Evolutionary conservation across 2,797 vertebrate species (phyloP), one percentile per base, ranked within the genome.

Genomic region (Spinus pinus): DNA sequence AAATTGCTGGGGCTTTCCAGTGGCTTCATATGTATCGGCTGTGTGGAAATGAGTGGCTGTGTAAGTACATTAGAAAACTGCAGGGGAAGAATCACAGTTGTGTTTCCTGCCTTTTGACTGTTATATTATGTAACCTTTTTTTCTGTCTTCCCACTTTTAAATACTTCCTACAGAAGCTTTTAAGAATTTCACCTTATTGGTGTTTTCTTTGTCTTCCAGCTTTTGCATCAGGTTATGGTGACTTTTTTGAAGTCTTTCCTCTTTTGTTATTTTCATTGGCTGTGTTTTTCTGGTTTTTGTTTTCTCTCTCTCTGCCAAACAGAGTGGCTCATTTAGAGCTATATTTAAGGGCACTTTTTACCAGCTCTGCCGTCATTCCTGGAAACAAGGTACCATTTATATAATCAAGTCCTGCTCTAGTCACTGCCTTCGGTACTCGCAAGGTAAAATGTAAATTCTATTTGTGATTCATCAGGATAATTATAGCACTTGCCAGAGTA

Each of bases 401-500:
- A 66, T 90, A 95, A 96, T 88, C 84, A 77, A 95, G 66, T 94
- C 82, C 64, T 71, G 31, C 25, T 94, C 21, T 71, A 90, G 53
- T 72, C 64, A 42, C 30, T 65, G 72, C 56, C 73, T 94, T 94
- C 0, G 22, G 62, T 90, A 62, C 75, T 89, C 88, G 81, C 67
- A 88, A 81, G 73, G 90, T 92, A 95, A 94, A 87, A 93, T 61
- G 77, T 88, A 94, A 93, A 73, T 82, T 64, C 73, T 91, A 58
- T 89, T 95, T 91, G 80, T 96, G 96, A 95, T 94, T 95, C 96
- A 96, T 84, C 25, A 3, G 18, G 42, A 31, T 88, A 95, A 95
- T 96, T 94, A 87, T 71, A 93, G 44, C 60, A 70, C 84, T 95
- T 91, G 12, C 53, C 31, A 83, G 82, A 93, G 77, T 84, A 66